Conservation (phyloP, 2,113 vertebrate genomes). For the Etheostoma cragini region DNA sequence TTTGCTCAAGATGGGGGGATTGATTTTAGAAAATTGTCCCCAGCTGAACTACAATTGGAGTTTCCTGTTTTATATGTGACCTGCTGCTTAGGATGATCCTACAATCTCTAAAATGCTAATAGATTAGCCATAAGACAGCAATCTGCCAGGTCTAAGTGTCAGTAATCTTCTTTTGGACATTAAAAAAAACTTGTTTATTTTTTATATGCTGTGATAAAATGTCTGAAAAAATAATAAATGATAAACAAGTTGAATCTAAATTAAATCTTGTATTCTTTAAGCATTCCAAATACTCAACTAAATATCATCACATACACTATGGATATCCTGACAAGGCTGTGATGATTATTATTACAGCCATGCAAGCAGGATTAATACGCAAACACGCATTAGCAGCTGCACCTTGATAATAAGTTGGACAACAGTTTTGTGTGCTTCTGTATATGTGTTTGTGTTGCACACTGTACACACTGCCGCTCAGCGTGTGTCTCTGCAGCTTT, state of each 20-base stretch:
- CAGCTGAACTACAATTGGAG: too few relatives aligned
- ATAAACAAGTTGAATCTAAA: background rate
- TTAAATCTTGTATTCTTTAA: background rate
- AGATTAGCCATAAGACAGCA: too few relatives aligned
- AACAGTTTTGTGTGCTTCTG: background rate
- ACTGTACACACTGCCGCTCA: background rate
- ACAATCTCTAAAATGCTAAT: too few relatives aligned
- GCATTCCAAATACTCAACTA: background rate
- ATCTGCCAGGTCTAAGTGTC: background rate
- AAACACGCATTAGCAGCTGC: slow-evolving; percentile 12
- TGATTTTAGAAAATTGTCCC: too few relatives aligned
- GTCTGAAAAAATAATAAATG: background rate
- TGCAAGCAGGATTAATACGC: background rate
- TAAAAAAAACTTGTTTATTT: too few relatives aligned
- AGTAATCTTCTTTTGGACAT: too few relatives aligned
- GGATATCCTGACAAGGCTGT: background rate
- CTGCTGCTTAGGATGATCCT: too few relatives aligned
- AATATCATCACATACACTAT: background rate
- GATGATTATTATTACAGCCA: background rate
- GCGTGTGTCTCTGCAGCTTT: background rate
- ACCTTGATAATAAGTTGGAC: background rate
- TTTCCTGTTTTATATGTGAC: too few relatives aligned
- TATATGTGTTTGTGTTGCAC: background rate
- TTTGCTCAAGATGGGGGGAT: too few relatives aligned
- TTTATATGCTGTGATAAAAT: background rate